Evolutionary conservation across 2,888 invertebrate species (phyloP).

Genomic region (Labia minor): DNA sequence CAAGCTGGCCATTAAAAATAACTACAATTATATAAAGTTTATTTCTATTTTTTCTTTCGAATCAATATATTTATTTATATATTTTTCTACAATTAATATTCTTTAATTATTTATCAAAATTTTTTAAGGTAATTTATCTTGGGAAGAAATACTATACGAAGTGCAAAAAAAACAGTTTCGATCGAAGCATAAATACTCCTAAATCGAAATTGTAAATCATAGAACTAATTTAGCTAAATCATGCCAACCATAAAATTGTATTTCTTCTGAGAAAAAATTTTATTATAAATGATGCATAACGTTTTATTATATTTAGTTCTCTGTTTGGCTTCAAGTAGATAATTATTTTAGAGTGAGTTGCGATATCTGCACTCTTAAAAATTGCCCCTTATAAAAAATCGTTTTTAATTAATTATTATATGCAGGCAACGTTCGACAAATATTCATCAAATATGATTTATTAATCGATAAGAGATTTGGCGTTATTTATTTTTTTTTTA

Average conservation of each 20-base stretch:
- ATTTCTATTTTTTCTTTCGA: background rate
- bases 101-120: background rate
- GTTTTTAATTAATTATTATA: conserved; percentile 13
- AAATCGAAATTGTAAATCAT: conserved; percentile 7
- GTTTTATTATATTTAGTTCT: conserved; percentile 13
- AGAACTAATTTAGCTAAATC: conserved; percentile 7
- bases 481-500: too few relatives aligned
- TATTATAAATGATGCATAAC: conserved; percentile 8
- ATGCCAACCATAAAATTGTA: conserved; percentile 8
- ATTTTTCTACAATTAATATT: background rate
- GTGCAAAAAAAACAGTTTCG: too few relatives aligned
- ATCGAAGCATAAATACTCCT: background rate
- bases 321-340: background rate
- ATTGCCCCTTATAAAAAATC: background rate
- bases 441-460: background rate
- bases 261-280: conserved; percentile 9
- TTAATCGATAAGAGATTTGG: background rate
- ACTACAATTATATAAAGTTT: background rate
- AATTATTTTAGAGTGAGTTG: conserved; percentile 13
- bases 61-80: background rate
- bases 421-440: background rate
- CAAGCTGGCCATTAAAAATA: background rate
- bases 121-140: background rate
- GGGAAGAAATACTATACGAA: too few relatives aligned
- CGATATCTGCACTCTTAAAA: background rate